Base-by-base conservation (phyloP, 2,888 invertebrate species). In the Plusia festucae region DNA sequence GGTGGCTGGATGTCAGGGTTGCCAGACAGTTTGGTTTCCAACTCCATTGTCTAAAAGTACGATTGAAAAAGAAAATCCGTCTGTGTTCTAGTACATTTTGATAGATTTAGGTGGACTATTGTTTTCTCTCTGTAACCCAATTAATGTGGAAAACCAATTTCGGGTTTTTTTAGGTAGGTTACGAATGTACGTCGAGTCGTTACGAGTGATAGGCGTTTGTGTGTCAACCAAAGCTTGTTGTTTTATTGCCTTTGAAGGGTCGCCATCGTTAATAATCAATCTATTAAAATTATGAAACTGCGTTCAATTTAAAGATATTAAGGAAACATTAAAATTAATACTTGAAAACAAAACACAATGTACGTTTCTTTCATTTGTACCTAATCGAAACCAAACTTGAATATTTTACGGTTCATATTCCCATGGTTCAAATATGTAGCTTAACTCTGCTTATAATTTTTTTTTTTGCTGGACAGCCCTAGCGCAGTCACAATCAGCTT, bases 401-500 rank as follows among this genome's bases (percentile, higher is more conserved):
- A 34, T 30, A 30, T 30, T 34, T 13, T 34, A 34, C 13, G 1
- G 7, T 34, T 34, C 32, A 11, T 7, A 34, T 13, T 32, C 16
- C 16, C 7, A 44, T 44, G 44, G 44, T 46, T 18, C 4, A 1
- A 18, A 46, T 18, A 46, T 46, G 9, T 9, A 46, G 2, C 46
- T 16, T 9, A 46, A 2, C 46, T 16, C 11, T 9, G 46, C 18
- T 18, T 13, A 11, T 20, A 18, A 18, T 49, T 3, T 49, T 49
- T 11, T 20, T 0, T 2, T 18, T 20, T 9, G 40, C 13, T 5
- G 18, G 60, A 11, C 58, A 73, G 15, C 72, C 72, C 65, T 75
- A 49, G 53, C 62, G 46, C 53, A 18, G 65, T 22, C 27, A 70
- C 73, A 79, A 79, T 76, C 68, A 62, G 53, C 65, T 70, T 62